Conservation (phyloP, 2,113 vertebrate genomes). For the Carassius gibelio region DNA sequence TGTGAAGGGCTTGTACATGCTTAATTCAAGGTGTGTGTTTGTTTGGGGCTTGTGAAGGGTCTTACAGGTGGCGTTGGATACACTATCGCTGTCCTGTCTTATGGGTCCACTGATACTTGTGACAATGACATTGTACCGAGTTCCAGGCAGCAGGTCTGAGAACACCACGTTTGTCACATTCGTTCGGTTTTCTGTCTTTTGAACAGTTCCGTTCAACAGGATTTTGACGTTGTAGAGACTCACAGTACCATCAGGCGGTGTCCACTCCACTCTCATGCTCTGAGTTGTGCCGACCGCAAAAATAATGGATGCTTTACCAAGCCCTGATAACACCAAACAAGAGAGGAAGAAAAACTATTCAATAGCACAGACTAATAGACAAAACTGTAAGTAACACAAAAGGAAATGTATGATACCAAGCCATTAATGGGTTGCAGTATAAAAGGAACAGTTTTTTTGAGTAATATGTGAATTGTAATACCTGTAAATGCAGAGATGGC, state of each 20-base stretch:
- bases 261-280: slow-evolving; percentile 42
- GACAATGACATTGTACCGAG: slow-evolving; percentile 7
- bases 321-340: background rate
- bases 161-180: background rate
- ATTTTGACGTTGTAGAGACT: background rate
- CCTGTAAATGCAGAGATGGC: slow-evolving; percentile 40
- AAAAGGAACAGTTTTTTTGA: background rate
- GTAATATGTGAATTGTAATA: slow-evolving; percentile 6
- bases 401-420: background rate
- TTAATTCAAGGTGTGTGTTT: background rate
- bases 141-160: slow-evolving; percentile 34
- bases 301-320: slow-evolving; percentile 36
- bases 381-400: background rate
- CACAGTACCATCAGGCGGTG: slow-evolving; percentile 1
- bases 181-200: background rate
- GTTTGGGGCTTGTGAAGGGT: background rate
- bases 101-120: slow-evolving; percentile 30
- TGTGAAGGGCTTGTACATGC: background rate
- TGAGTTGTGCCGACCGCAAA: slow-evolving; percentile 13
- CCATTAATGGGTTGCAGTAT: background rate
- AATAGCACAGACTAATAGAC: background rate
- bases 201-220: background rate
- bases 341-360: background rate
- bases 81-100: background rate
- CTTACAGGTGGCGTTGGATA: slow-evolving; percentile 48